Conservation (phyloP, 2,888 invertebrate genomes). For the Seira ritae region DNA sequence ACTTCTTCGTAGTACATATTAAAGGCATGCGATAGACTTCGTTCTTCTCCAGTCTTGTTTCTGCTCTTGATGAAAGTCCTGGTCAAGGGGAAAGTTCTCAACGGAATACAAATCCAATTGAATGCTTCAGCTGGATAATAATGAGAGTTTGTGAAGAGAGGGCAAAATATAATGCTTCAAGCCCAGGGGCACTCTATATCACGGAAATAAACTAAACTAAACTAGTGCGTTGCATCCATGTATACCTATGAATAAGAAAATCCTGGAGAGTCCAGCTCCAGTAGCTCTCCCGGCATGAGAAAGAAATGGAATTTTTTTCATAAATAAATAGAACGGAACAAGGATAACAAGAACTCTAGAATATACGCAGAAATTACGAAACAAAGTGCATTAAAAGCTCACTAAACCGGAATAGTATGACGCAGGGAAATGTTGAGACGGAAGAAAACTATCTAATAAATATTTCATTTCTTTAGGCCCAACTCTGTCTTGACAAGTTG, state of each 20-base stretch:
- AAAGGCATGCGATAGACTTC: not conserved
- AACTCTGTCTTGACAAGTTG: conserved; percentile 28
- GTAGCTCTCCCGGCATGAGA: not conserved
- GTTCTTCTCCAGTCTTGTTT: conserved; percentile 4
- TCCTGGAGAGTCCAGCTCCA: not conserved
- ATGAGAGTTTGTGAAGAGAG: conserved; percentile 41
- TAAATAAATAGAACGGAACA: not conserved
- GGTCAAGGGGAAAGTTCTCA: conserved; percentile 28
- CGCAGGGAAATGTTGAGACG: not conserved
- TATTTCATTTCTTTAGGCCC: conserved; percentile 31
- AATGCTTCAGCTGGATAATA: conserved; percentile 45
- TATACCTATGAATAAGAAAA: not conserved
- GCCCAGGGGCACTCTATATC: conserved; percentile 47
- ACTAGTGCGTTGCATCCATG: not conserved
- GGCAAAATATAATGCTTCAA: conserved; percentile 8
- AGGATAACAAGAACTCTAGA: not conserved
- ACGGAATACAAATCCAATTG: conserved; percentile 37
- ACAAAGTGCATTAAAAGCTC: conserved; percentile 13
- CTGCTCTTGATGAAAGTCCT: not conserved
- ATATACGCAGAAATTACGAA: not conserved
- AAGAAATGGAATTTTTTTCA: not conserved
- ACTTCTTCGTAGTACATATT: too few species aligned
- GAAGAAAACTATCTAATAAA: conserved; percentile 35
- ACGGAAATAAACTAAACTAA: conserved; percentile 24
- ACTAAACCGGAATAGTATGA: not conserved